These are phyloP conservation scores for Unio pictorum DNA, from an alignment of 2,888 invertebrate genomes.

Conservation along the genomic window DNA sequence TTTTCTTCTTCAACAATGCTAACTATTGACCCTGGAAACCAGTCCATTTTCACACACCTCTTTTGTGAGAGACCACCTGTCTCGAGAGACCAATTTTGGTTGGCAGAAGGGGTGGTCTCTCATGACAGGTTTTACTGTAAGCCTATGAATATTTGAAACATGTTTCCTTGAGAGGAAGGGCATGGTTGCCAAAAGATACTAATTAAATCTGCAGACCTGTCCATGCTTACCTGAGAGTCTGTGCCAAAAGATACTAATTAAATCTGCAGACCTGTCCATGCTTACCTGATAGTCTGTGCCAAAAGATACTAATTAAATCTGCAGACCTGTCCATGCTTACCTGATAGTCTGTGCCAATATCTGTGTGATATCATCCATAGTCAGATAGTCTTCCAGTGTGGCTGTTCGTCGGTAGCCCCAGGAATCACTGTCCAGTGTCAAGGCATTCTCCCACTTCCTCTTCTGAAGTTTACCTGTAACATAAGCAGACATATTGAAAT, in stretches of 20 bases:
- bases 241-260: conserved; percentile 35
- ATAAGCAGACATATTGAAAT: neutral
- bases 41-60: too few relatives aligned
- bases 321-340: conserved; percentile 39
- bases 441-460: conserved; percentile 97
- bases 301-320: neutral
- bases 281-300: neutral
- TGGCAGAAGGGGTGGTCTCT: too few relatives aligned
- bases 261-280: neutral
- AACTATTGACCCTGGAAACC: too few relatives aligned
- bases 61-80: too few relatives aligned
- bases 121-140: too few relatives aligned
- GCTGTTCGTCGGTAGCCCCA: conserved; percentile 74
- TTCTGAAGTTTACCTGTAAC: conserved; percentile 57
- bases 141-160: too few relatives aligned
- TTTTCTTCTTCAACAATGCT: too few relatives aligned
- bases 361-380: conserved; percentile 75
- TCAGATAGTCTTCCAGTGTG: conserved; percentile 58
- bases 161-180: too few relatives aligned
- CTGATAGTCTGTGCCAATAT: conserved; percentile 68
- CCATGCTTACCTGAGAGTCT: conserved; percentile 68
- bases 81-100: too few relatives aligned
- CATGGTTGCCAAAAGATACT: neutral
- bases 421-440: conserved; percentile 88
- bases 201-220: neutral